phyloP scores from a whole-genome alignment of 2,113 vertebrate species.

The Microcebus ravelobensis region DNA sequence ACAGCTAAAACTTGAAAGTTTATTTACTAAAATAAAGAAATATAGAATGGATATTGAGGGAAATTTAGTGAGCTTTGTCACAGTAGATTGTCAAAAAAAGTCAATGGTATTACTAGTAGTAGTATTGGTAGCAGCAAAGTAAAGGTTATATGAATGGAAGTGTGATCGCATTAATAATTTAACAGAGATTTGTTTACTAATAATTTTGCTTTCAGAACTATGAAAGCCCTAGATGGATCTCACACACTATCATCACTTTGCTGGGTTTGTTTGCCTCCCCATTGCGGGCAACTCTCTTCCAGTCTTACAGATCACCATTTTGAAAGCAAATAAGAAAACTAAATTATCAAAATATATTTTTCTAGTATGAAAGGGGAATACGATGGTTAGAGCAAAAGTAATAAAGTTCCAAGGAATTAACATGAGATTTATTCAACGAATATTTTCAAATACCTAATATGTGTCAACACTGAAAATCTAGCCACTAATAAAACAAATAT shows the following conservation, averaged over 20 bases:
- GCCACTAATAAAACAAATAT: neutral
- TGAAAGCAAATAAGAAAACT: neutral
- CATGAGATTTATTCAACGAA: neutral
- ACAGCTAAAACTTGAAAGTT: neutral
- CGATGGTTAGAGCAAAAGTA: neutral
- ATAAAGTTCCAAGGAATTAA: neutral
- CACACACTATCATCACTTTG: neutral
- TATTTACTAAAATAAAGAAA: neutral
- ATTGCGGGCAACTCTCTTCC: too few species aligned
- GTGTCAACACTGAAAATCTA: neutral
- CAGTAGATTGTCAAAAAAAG: neutral
- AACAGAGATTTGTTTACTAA: neutral
- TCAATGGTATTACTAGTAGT: neutral
- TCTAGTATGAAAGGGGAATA: neutral
- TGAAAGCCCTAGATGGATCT: fast-evolving
- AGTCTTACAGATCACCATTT: neutral
- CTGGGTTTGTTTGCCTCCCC: neutral
- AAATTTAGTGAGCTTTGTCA: neutral
- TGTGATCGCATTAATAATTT: neutral
- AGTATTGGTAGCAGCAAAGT: neutral
- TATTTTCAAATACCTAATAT: neutral
- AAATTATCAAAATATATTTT: neutral
- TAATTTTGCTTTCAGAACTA: neutral
- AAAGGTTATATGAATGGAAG: neutral
- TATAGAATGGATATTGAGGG: neutral